Evolutionary conservation across 2,888 invertebrate genomes (phyloP).

Genomic region (Romanomermis culicivorax): DNA sequence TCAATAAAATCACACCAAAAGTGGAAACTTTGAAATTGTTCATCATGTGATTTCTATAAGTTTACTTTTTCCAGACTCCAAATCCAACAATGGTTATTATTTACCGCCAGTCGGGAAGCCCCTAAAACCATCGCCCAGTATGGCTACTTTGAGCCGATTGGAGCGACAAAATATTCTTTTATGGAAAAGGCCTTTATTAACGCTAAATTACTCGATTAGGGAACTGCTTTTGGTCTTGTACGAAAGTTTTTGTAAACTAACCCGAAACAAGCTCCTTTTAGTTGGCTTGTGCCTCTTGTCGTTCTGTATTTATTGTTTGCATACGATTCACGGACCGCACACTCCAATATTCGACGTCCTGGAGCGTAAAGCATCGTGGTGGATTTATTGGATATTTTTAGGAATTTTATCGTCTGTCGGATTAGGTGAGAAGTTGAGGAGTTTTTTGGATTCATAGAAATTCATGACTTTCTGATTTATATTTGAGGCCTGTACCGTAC

Average conservation of each 20-base stretch:
- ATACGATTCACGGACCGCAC: slow-evolving; percentile 3
- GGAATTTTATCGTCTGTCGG: slow-evolving; percentile 93
- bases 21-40: too few species aligned
- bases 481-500: too few species aligned
- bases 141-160: slow-evolving; percentile 18
- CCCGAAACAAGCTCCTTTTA: slow-evolving; percentile 8
- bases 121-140: slow-evolving; percentile 19
- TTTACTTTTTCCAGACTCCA: neutral
- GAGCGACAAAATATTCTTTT: slow-evolving; percentile 28
- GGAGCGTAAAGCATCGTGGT: slow-evolving; percentile 41
- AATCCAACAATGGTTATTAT: slow-evolving; percentile 7
- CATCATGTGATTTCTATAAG: too few species aligned
- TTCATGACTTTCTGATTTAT: too few species aligned
- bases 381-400: slow-evolving; percentile 69
- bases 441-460: neutral
- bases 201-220: slow-evolving; percentile 30
- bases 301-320: neutral
- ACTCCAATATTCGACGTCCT: slow-evolving; percentile 15
- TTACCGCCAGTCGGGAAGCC: slow-evolving; percentile 12
- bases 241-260: neutral
- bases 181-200: slow-evolving; percentile 30
- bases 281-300: slow-evolving; percentile 1
- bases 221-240: slow-evolving; percentile 19
- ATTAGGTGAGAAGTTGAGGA: neutral
- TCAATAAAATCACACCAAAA: too few species aligned